Base-by-base conservation (phyloP, 2,113 vertebrate genomes). In the Ochotona princeps region DNA sequence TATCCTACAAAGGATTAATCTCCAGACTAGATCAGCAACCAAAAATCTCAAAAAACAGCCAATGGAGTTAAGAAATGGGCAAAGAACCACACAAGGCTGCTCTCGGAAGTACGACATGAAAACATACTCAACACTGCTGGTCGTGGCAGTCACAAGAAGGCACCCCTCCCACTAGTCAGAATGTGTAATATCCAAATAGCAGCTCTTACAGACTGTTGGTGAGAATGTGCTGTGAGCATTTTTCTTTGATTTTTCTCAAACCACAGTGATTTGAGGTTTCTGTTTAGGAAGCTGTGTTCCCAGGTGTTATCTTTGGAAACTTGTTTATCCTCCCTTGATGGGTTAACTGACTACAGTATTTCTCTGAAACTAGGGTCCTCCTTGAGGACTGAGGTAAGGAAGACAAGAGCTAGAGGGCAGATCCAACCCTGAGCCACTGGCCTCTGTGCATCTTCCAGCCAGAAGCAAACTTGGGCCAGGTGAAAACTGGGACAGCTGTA, bases 381-480 rank as follows among this genome's bases (percentile, higher is more conserved):
- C 6, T 67, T 84, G 91, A 6, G 83, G 76, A 96, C 61, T 69
- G 95, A 67, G 80, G 90, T 82, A 17, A 96, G 93, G 85, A 21
- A 96, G 95, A 94, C 83, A 60, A 96, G 96, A 96, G 44, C 92
- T 95, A 94, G 94, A 83, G 89, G 92, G 97, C 91, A 98, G 97
- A 96, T 96, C 93, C 84, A 97, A 94, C 47, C n/a, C 23, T 92
- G 95, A 97, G 96, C 93, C 97, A 94, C 73, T 81, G 75, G 85
- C 87, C 96, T 95, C 93, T 96, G 88, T 95, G 87, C 89, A 92
- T 89, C 75, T 95, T 89, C 57, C 74, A 60, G 30, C 74, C 66
- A 95, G 84, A 95, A 94, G 96, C 70, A 97, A 84, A 35, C 89
- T 76, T 93, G 83, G 83, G 92, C 90, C 0, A 3, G 69, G 80